Conservation (phyloP, 2,888 invertebrate species). For the Cheilosia scutellata region DNA sequence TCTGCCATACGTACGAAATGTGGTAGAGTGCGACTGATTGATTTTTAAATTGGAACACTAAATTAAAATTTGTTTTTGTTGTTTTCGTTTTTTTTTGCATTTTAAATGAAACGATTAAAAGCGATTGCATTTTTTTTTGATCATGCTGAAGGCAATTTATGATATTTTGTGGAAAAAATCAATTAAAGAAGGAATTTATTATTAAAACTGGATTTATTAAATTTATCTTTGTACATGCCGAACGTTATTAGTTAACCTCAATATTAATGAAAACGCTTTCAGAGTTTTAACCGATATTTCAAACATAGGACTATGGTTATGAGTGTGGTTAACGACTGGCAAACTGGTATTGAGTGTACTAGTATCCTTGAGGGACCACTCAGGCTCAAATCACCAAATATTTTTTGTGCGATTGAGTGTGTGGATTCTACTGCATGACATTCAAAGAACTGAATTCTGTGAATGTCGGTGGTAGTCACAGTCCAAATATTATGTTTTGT, state of each 20-base stretch:
- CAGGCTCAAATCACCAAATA: too few relatives aligned
- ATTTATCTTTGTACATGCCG: conserved; percentile 11
- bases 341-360: neutral
- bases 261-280: neutral
- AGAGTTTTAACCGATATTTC: neutral
- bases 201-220: conserved; percentile 11
- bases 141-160: conserved; percentile 36
- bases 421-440: too few relatives aligned
- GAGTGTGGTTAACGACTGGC: neutral
- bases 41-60: conserved; percentile 69
- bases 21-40: conserved; percentile 61
- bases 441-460: too few relatives aligned
- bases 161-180: conserved; percentile 41
- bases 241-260: conserved; percentile 9
- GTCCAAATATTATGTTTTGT: too few relatives aligned
- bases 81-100: conserved; percentile 18
- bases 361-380: neutral
- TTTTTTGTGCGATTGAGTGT: too few relatives aligned
- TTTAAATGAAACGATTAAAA: conserved; percentile 61
- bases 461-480: too few relatives aligned
- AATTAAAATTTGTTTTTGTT: conserved; percentile 44
- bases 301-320: neutral
- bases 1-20: conserved; percentile 3
- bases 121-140: conserved; percentile 22
- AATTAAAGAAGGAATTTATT: conserved; percentile 39